Evolutionary conservation across 2,888 invertebrate genomes (phyloP).

Genomic region (Drosophila leonis): DNA sequence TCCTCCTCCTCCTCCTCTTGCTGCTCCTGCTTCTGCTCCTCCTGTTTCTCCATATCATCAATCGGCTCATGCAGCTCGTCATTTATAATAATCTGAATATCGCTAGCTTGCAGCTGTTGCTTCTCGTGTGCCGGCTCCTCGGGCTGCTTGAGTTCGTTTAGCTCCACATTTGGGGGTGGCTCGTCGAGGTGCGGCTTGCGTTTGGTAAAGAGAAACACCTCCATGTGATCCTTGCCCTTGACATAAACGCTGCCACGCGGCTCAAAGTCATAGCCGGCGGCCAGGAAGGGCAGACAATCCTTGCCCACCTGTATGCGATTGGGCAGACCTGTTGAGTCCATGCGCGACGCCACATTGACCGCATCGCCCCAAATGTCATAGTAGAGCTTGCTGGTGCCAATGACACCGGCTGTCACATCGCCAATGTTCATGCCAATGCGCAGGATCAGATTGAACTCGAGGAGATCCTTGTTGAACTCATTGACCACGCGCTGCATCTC

Average conservation of each 20-base stretch:
- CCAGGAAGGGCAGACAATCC: conserved; percentile 90
- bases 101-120: neutral
- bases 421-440: conserved; percentile 96
- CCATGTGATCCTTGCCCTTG: conserved; percentile 98
- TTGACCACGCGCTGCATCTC: conserved; percentile 95
- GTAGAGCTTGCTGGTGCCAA: conserved; percentile 97
- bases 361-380: conserved; percentile 99
- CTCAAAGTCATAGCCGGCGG: conserved; percentile 93
- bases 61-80: conserved; percentile 21
- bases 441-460: conserved; percentile 95
- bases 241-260: conserved; percentile 97
- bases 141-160: conserved; percentile 1
- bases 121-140: conserved; percentile 27
- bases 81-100: neutral
- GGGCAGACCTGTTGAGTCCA: conserved; percentile 98
- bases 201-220: conserved; percentile 90
- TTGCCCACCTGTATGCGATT: conserved; percentile 94
- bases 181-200: conserved; percentile 57
- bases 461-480: conserved; percentile 94
- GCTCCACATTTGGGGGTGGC: conserved; percentile 17
- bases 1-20: conserved; percentile 3
- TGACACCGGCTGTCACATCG: conserved; percentile 98
- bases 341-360: conserved; percentile 97
- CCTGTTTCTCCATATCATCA: neutral
- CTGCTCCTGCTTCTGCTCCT: neutral